Evolutionary conservation across 2,797 vertebrate species (phyloP), one percentile per base, ranked within the genome.

Genomic region (Furcifer pardalis): DNA sequence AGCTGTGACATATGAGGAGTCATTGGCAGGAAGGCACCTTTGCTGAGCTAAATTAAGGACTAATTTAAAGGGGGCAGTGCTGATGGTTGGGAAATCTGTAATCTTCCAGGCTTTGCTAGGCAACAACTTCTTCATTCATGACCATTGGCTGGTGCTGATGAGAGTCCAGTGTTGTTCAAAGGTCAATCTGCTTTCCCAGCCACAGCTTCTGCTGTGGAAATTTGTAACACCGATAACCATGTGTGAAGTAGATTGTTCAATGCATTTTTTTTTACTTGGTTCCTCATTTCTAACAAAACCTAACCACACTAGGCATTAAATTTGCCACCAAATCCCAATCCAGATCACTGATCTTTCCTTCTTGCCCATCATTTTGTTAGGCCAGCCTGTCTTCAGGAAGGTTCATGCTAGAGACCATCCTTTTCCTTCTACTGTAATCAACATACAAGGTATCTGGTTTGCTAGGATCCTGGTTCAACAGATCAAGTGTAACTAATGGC

Each of bases 361-460:
- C 91, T 87, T 95, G 83, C 92, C 91, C 93, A 84, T 96, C 94
- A 12, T 93, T 95, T 93, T 83, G 83, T 90, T 94, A 99, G 98
- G 97, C 88, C 96, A 92, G 90, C 96, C 98, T 89, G 76, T 99
- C 95, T 97, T 98, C 97, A 97, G 98, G 95, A 99, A 98, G 92
- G 97, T 99, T 89, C 98, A 98, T 85, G 93, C 97, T 92, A 97
- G 97, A 95, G 98, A 98, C 46, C 96, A 95, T 87, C 97, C 95
- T 15, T 81, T 96, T 87, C 96, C 96, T 84, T 96, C 96, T 49
- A 86, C 96, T 81, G 83, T 98, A 93, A 88, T 98, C 97, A 96
- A 88, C 96, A 94, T 99, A 82, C 86, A 96, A 98, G 98, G 98
- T 99, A 97, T 91, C 65, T 27, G 49, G 49, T 74, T 78, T 56